phyloP scores from a whole-genome alignment of 2,113 vertebrate species.

The Thalassarche chlororhynchos region DNA sequence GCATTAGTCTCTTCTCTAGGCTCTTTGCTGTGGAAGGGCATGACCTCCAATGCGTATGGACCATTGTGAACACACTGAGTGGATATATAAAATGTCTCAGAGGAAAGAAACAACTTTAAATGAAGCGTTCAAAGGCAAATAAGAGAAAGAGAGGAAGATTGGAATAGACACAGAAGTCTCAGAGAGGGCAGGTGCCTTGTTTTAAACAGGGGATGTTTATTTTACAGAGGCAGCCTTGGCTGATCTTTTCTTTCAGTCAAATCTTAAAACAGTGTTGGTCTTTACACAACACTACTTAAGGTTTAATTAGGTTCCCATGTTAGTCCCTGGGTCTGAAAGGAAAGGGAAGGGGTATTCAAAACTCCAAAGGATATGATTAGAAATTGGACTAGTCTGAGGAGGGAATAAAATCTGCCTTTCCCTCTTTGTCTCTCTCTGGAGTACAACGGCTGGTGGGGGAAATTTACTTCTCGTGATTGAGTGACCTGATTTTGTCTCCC shows the following conservation, averaged over 20 bases:
- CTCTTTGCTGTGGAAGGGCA: background rate
- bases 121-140: background rate
- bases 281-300: background rate
- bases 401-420: constrained; percentile 14
- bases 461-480: constrained; percentile 67
- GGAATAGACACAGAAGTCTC: background rate
- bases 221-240: background rate
- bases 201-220: background rate
- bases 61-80: background rate
- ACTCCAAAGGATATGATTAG: constrained; percentile 27
- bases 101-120: background rate
- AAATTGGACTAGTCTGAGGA: constrained; percentile 22
- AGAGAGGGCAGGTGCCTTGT: background rate
- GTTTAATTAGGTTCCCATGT: constrained; percentile 31
- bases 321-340: background rate
- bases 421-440: constrained; percentile 16
- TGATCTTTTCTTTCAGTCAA: background rate
- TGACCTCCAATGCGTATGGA: background rate
- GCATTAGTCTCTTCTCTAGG: background rate
- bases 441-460: constrained; percentile 2
- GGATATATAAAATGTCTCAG: background rate
- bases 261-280: background rate
- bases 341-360: constrained; percentile 5
- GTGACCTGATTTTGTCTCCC: constrained; percentile 71
- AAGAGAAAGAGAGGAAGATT: background rate